Evolutionary conservation across 2,113 vertebrate species (phyloP), one percentile per base, ranked within the genome.

Genomic region (Butorides virescens): DNA sequence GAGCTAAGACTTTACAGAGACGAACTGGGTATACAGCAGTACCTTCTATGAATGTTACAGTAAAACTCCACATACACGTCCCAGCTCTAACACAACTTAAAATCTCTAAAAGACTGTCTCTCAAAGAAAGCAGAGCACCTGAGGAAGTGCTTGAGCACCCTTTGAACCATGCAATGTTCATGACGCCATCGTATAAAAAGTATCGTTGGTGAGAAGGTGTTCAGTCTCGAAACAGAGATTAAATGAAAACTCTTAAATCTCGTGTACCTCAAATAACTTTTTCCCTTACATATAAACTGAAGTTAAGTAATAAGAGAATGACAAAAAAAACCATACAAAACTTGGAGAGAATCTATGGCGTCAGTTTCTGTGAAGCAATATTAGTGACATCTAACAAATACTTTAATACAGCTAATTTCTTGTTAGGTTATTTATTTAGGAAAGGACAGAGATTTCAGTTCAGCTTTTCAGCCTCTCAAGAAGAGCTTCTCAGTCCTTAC

Each of bases 31-130:
- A 26, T 23, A 27, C 10, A 72, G 9, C 29, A 49, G 10, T 17
- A 74, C 3, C 9, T 27, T 22, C 50, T 36, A 3, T 13, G 8
- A 20, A 79, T 61, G 4, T 44, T 47, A 49, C 34, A 68, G 9
- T 18, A 56, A 50, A 92, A 77, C 5, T 34, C 25, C 34, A 74
- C 10, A 39, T 15, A 53, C 9, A 23, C 0, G 0, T 34, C 23
- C 13, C 21, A 66, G 49, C 20, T 56, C 36, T 55, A 79, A 55
- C 7, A 50, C 14, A 59, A 52, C 27, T 34, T 85, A 59, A 78
- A 86, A 76, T 16, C 30, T 52, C 36, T 74, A 9, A 56, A 56
- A 56, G 11, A 50, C 8, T 10, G 20, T 39, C 15, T 34, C 70
- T 78, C 36, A 63, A 49, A 79, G 63, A 72, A 80, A 50, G n/a